These are phyloP conservation scores for Cassiopea andromeda DNA, from an alignment of 30 jellyfish, hydroid and myxozoan genomes.

Conservation along the genomic window DNA sequence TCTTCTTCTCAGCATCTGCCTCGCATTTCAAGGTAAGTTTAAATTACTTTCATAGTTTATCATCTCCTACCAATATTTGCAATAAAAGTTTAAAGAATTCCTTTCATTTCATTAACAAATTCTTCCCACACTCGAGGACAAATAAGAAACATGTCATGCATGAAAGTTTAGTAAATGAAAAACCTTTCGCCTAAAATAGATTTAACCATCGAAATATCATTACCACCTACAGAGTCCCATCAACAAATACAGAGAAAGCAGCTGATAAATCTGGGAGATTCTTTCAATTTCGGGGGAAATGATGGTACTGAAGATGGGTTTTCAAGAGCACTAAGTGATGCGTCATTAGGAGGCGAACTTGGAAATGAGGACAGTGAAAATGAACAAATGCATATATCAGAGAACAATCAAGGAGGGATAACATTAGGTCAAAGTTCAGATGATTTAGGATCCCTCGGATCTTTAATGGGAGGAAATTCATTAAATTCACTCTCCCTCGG, in stretches of 20 bases:
- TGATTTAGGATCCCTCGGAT: conserved; percentile 62
- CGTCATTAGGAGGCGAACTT: conserved; percentile 67
- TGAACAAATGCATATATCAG: conserved; percentile 82
- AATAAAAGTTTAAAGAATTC: not conserved
- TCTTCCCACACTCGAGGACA: not conserved
- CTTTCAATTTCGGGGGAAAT: conserved; percentile 47
- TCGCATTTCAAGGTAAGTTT: conserved; percentile 22
- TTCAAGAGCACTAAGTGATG: conserved; percentile 78
- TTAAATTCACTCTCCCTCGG: conserved; percentile 28
- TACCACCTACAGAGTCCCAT: conserved; percentile 21
- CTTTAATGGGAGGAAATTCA: conserved; percentile 69
- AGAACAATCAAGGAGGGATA: conserved; percentile 83
- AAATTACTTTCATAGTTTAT: too few species aligned
- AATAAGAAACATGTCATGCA: not conserved
- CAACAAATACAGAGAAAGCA: conserved; percentile 75
- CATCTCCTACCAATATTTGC: not conserved
- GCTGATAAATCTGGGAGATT: conserved; percentile 73
- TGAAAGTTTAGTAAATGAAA: too few species aligned
- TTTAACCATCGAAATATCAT: not conserved
- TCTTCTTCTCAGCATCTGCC: not conserved
- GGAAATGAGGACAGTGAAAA: conserved; percentile 67
- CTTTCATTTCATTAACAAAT: too few species aligned
- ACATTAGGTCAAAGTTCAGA: conserved; percentile 64
- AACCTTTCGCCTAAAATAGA: not conserved
- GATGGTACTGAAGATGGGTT: conserved; percentile 68